Conservation (phyloP, 1,140 invertebrate species). For the Sweltsa coloradensis region DNA sequence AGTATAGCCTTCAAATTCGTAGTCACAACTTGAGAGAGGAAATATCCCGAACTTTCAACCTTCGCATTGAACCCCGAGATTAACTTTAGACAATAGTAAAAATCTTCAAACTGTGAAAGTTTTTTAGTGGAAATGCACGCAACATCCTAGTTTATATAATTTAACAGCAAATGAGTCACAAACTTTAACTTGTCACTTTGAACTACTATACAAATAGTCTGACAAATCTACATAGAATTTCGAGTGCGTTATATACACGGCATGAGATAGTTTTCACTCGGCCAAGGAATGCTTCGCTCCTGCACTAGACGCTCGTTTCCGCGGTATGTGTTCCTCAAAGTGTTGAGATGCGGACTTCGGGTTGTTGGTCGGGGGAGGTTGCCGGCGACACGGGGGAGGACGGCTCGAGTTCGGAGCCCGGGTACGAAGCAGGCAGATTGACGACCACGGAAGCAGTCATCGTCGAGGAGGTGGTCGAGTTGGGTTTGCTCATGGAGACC, state of each 20-base stretch:
- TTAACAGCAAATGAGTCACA: too few species aligned
- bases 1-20: too few species aligned
- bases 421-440: constrained; percentile 25
- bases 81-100: too few species aligned
- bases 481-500: constrained; percentile 22
- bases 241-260: neutral
- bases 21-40: too few species aligned
- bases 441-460: constrained; percentile 27
- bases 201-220: neutral
- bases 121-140: too few species aligned
- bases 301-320: neutral
- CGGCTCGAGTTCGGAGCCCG: constrained; percentile 24
- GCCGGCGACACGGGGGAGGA: constrained; percentile 20
- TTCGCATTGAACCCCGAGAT: neutral
- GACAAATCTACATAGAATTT: neutral
- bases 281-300: neutral
- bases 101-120: too few species aligned
- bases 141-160: too few species aligned
- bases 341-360: constrained; percentile 23
- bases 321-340: constrained; percentile 9
- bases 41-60: constrained; percentile 11
- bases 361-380: constrained; percentile 20
- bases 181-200: neutral
- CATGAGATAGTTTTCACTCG: neutral
- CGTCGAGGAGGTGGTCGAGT: constrained; percentile 26